A percentile compares a stretch with the other conserved stretches of the same genome.
Conservation (phyloP, 2,797 vertebrate genomes). For the Anableps anableps region DNA sequence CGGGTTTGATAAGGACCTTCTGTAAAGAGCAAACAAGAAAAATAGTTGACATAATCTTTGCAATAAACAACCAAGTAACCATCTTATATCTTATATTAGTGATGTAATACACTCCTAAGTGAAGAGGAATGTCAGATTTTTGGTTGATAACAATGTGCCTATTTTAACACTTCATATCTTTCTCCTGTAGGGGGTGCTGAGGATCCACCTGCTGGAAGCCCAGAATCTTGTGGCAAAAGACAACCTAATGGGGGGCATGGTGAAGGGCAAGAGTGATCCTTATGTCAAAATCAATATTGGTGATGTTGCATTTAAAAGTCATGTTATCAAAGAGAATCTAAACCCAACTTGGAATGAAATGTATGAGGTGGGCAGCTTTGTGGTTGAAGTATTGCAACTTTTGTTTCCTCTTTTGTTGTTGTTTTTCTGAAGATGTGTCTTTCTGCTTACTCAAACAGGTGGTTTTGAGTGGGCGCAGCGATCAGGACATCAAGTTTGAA, state of each 20-base stretch:
- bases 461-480: constrained; percentile 77
- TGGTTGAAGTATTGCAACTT: rapidly evolving
- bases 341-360: constrained; percentile 96
- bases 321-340: constrained; percentile 89
- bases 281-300: constrained; percentile 91
- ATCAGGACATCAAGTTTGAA: constrained; percentile 87
- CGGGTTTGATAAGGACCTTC: neutral
- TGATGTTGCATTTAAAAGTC: constrained; percentile 84
- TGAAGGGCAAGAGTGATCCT: constrained; percentile 95
- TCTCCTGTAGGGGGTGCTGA: constrained; percentile 87
- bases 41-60: neutral
- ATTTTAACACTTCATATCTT: constrained; percentile 25
- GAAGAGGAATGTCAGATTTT: neutral
- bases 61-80: neutral
- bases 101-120: neutral
- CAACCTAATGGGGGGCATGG: constrained; percentile 89
- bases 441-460: constrained; percentile 72
- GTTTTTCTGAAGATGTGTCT: neutral
- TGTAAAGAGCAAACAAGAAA: neutral
- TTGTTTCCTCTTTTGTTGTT: neutral
- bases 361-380: constrained; percentile 86
- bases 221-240: constrained; percentile 91
- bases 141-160: neutral
- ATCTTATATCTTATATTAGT: neutral
- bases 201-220: constrained; percentile 91